These are phyloP conservation scores for Nasonia giraulti DNA, from an alignment of 1,140 invertebrate species.

Conservation along the genomic window DNA sequence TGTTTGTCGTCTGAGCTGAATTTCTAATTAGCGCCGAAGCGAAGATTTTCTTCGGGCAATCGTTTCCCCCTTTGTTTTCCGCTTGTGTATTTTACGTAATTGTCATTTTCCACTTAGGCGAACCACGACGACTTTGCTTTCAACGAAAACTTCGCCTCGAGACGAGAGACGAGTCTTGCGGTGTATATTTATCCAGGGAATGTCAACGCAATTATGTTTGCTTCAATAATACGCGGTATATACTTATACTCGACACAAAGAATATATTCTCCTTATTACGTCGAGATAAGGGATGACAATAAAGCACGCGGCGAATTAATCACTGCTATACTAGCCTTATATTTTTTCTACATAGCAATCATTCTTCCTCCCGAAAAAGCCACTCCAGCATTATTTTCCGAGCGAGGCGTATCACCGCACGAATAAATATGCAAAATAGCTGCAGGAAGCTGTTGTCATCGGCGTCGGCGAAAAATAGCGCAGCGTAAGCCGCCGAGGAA, in stretches of 20 bases:
- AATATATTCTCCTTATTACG: neutral
- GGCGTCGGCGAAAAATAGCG: constrained; percentile 57
- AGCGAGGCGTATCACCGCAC: constrained; percentile 10
- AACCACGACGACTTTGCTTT: constrained; percentile 36
- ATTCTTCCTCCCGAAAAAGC: neutral
- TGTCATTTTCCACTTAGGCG: constrained; percentile 44
- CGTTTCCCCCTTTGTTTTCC: constrained; percentile 39
- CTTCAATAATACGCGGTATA: constrained; percentile 17
- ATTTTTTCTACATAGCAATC: neutral
- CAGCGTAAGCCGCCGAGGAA: constrained; percentile 52
- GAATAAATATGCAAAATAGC: constrained; percentile 49
- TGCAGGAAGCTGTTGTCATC: constrained; percentile 49
- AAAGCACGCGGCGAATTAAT: no score
- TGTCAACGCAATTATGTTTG: constrained; percentile 29
- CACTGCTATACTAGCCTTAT: neutral
- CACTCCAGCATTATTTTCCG: neutral
- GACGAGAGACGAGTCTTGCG: constrained; percentile 3
- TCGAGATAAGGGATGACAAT: neutral
- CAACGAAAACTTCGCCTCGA: constrained; percentile 26
- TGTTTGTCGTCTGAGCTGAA: constrained; percentile 30
- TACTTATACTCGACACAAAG: neutral
- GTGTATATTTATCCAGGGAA: constrained; percentile 36
- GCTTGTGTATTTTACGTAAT: constrained; percentile 47
- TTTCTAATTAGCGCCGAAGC: constrained; percentile 42
- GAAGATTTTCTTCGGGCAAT: constrained; percentile 25